phyloP scores from a whole-genome alignment of 2,797 vertebrate genomes.

The Eremophila alpestris region DNA sequence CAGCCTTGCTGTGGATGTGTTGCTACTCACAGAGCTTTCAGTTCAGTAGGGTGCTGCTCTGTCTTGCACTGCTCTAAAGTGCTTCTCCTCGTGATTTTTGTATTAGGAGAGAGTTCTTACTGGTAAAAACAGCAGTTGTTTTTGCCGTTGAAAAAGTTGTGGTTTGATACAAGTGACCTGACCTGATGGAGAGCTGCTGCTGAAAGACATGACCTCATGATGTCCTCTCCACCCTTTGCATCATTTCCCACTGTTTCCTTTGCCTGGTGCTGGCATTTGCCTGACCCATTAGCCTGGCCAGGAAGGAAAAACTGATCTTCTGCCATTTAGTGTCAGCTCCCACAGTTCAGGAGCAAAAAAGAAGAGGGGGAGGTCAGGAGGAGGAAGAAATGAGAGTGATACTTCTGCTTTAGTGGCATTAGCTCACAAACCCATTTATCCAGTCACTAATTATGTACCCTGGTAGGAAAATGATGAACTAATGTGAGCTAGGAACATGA shows the following conservation, averaged over 20 bases:
- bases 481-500: neutral
- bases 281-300: neutral
- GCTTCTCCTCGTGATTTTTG: neutral
- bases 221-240: neutral
- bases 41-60: neutral
- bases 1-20: neutral
- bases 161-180: neutral
- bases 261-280: neutral
- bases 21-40: neutral
- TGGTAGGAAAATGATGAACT: neutral
- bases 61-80: neutral
- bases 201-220: neutral
- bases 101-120: neutral
- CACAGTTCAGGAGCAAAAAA: neutral
- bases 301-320: neutral
- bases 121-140: neutral
- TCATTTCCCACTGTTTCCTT: slow-evolving; percentile 5
- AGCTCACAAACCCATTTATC: neutral
- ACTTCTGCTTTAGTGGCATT: neutral
- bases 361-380: neutral
- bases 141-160: neutral
- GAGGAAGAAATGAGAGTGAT: neutral
- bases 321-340: neutral
- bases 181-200: neutral
- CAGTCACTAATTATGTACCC: neutral